These are phyloP conservation scores for Pterocles orientalis DNA, from an alignment of 2,113 vertebrate species.

Conservation along the genomic window DNA sequence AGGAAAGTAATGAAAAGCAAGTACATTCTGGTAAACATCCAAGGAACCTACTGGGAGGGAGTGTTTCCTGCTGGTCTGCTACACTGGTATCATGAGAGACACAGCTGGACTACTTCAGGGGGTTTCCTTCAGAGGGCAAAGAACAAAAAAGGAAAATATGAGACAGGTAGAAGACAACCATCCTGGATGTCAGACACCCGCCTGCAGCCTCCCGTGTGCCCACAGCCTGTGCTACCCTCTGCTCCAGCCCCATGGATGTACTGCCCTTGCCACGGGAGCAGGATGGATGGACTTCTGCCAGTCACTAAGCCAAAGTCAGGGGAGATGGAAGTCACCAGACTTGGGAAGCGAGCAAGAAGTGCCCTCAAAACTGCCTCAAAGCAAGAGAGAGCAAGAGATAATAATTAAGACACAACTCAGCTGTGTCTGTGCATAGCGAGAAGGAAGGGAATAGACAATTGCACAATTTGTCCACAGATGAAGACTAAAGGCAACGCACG, in stretches of 20 bases:
- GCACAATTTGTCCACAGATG: background rate
- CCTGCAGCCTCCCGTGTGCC: background rate
- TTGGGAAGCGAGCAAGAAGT: background rate
- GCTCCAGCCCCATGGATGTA: accelerated
- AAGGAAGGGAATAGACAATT: conserved; percentile 7
- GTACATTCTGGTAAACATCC: background rate
- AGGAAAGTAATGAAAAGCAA: background rate
- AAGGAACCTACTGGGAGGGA: background rate
- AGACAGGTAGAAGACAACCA: background rate
- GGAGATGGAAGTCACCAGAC: background rate
- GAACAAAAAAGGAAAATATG: background rate
- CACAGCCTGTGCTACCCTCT: background rate
- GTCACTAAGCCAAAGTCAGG: background rate
- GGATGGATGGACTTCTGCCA: background rate
- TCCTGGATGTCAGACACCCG: background rate
- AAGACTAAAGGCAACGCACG: conserved; percentile 10
- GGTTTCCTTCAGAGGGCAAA: background rate
- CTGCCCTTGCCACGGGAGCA: accelerated
- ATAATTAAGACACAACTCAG: conserved; percentile 30
- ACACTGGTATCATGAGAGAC: accelerated
- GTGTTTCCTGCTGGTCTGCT: background rate
- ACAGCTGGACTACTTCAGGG: background rate
- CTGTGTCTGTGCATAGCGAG: background rate
- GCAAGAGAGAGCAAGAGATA: background rate
- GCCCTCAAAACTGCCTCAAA: background rate